Evolutionary conservation across 2,797 vertebrate species (phyloP).

Genomic region (Smutsia gigantea): DNA sequence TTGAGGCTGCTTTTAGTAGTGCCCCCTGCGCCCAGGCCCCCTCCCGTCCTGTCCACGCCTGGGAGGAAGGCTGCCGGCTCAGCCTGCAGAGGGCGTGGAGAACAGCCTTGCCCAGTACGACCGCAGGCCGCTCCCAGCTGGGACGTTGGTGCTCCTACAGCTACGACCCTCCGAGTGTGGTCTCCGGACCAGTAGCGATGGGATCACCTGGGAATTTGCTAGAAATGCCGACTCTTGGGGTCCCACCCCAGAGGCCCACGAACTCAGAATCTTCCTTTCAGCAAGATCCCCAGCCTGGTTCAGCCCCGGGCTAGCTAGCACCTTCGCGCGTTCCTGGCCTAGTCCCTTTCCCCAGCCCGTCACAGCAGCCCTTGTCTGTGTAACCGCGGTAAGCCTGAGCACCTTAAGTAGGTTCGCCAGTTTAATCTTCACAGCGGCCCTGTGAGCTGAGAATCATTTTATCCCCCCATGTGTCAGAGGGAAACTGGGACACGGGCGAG

Average conservation of each 20-base stretch:
- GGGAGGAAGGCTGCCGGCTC: not conserved
- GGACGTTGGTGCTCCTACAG: not conserved
- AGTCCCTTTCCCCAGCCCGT: not conserved
- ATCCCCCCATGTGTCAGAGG: not conserved
- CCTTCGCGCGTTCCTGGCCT: not conserved
- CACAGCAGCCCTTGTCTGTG: not conserved
- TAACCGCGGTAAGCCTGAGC: not conserved
- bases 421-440: not conserved
- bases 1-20: not conserved
- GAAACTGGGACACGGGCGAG: not conserved
- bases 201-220: not conserved
- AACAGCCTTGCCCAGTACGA: too few relatives aligned
- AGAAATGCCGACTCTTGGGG: not conserved
- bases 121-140: not conserved
- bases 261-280: not conserved
- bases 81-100: too few relatives aligned
- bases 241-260: not conserved
- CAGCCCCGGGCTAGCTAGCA: too few relatives aligned
- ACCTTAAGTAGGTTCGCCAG: not conserved
- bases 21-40: fast-evolving
- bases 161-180: not conserved
- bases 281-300: not conserved
- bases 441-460: not conserved
- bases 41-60: too few relatives aligned
- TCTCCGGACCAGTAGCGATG: not conserved